Evolutionary conservation across 2,888 invertebrate species (phyloP).

Genomic region (Heliconius charithonia): DNA sequence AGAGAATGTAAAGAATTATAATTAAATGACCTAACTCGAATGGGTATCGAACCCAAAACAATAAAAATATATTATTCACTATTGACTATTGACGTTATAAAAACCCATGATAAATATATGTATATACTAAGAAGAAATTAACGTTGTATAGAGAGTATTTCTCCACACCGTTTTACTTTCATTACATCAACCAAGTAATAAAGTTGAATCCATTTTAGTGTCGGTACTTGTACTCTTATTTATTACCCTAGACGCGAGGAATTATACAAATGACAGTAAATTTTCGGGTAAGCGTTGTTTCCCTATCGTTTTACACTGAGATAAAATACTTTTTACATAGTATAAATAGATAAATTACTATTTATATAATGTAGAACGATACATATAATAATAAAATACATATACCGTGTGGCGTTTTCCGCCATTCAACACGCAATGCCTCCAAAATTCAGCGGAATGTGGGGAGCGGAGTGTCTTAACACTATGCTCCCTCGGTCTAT

Average conservation of each 20-base stretch:
- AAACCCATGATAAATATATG: neutral
- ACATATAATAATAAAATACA: no score
- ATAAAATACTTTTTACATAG: neutral
- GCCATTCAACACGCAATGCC: no score
- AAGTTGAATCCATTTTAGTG: slow-evolving; percentile 1
- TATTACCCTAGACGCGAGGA: slow-evolving; percentile 24
- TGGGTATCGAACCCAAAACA: no score
- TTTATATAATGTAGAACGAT: no score
- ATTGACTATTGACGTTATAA: neutral
- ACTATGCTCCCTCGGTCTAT: no score
- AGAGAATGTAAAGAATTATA: no score
- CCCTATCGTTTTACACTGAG: neutral
- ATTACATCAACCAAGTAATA: neutral
- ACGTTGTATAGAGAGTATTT: neutral
- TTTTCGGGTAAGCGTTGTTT: neutral
- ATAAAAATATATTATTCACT: no score
- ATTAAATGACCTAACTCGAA: no score
- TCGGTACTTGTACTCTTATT: neutral
- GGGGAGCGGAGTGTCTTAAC: no score
- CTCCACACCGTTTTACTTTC: neutral
- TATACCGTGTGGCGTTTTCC: no score
- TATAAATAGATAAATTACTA: neutral
- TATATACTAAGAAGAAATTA: neutral
- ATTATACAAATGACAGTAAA: slow-evolving; percentile 22
- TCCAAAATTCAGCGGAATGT: no score